A percentile compares a stretch with the other conserved stretches of the same genome.
phyloP scores from a whole-genome alignment of 1,140 invertebrate genomes.

The Ylistrum balloti region DNA sequence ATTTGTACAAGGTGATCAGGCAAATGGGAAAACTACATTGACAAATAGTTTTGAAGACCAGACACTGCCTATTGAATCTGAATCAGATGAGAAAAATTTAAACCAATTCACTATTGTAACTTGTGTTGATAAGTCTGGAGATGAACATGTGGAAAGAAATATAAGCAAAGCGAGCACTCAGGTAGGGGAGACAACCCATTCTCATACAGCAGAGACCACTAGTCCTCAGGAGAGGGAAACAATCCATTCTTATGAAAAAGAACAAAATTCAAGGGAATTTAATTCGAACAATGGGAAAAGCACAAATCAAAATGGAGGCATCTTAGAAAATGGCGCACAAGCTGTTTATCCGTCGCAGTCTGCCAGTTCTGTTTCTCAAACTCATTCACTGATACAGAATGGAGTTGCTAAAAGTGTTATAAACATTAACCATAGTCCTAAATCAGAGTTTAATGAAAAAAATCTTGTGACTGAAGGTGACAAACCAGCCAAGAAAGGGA shows the following conservation, averaged over 20 bases:
- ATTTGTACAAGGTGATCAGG: conserved; percentile 4
- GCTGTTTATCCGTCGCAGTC: not conserved
- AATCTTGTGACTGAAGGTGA: not conserved
- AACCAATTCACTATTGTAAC: conserved; percentile 40
- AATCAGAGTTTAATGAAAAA: not conserved
- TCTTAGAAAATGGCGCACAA: not conserved
- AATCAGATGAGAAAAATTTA: not conserved
- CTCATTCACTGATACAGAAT: not conserved
- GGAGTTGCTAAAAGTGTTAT: conserved; percentile 5
- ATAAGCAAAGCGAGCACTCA: not conserved
- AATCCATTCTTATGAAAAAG: too few species aligned
- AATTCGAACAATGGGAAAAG: too few species aligned
- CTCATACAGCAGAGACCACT: too few species aligned
- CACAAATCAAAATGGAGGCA: not conserved
- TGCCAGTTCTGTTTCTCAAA: not conserved
- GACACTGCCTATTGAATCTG: not conserved
- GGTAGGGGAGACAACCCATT: not conserved
- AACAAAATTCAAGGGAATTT: too few species aligned
- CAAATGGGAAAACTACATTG: not conserved
- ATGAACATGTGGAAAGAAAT: not conserved
- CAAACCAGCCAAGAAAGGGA: too few species aligned
- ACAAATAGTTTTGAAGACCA: not conserved
- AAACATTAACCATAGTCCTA: not conserved
- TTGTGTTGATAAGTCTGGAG: not conserved
- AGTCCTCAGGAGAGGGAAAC: not conserved